Base-by-base conservation (phyloP, 2,797 vertebrate species). In the Ficedula albicollis region DNA sequence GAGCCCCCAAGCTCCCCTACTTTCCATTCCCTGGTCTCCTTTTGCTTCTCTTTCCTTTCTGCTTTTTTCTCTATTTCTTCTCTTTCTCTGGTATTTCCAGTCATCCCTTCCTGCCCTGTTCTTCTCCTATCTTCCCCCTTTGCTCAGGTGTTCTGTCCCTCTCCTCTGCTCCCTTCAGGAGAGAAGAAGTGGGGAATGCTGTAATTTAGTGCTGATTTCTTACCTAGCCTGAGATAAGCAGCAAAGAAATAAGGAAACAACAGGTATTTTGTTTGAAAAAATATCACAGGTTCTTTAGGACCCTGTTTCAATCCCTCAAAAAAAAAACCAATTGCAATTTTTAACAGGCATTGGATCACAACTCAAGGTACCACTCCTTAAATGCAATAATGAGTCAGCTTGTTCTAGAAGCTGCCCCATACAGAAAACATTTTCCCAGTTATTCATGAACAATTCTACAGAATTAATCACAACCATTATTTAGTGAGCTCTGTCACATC, bases 1-100 rank as follows among this genome's bases (percentile, higher is more conserved):
- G 5, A 60, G 34, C 30, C 32, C 29, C 44, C 0, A n/a, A 0
- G 0, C 44, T 17, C 52, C 23, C 36, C 27, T 52, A 5, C 30
- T 68, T 62, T 58, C 52, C 36, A 30, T 55, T 70, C 43, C 29
- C 11, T 62, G 41, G 8, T 51, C 41, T 76, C 29, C 38, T 34
- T 29, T 52, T 26, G 7, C 34, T 75, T 75, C 20, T 52, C 51
- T 58, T 48, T 70, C 23, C 62, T 60, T 39, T 41, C 34, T 46
- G 17, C 13, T 63, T 79, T 79, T 4, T 21, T 17, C 34, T 32
- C 51, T 48, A 6, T 70, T 76, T 84, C 29, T 80, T 46, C 60
- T 46, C n/a, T 75, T 77, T 26, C 14, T 44, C 46, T 64, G 15
- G 21, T 60, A 15, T 43, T 80, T 58, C 49, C 36, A 62, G 15